These are phyloP conservation scores for Anas platyrhynchos DNA, from an alignment of 2,113 vertebrate genomes.

Conservation along the genomic window DNA sequence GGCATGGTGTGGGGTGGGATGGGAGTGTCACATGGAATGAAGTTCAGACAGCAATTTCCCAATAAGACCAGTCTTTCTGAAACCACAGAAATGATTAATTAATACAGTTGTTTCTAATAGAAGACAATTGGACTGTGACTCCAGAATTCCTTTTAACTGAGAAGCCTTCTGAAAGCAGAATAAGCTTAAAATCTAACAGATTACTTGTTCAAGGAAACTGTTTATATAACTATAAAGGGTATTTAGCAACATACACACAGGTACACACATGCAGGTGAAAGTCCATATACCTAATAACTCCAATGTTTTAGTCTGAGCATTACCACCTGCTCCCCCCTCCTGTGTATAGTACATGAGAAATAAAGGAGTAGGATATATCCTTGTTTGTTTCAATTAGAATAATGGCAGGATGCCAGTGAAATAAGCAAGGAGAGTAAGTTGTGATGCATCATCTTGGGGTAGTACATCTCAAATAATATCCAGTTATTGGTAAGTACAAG, in stretches of 20 bases:
- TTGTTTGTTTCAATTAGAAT: not conserved
- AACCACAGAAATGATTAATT: not conserved
- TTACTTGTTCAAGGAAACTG: not conserved
- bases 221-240: not conserved
- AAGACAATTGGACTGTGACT: not conserved
- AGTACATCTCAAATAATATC: not conserved
- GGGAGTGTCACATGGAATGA: not conserved
- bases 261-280: not conserved
- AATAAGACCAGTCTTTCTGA: not conserved
- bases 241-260: not conserved
- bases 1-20: too few species aligned
- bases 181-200: not conserved
- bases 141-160: not conserved
- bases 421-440: not conserved
- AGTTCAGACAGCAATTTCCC: not conserved
- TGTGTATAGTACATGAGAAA: not conserved
- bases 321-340: not conserved
- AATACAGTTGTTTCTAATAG: not conserved
- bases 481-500: not conserved
- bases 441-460: not conserved
- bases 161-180: not conserved
- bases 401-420: not conserved
- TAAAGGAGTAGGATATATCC: not conserved
- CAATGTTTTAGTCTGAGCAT: not conserved
- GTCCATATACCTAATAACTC: not conserved